phyloP scores from a whole-genome alignment of 2,888 invertebrate genomes.

The Tachina grossa region DNA sequence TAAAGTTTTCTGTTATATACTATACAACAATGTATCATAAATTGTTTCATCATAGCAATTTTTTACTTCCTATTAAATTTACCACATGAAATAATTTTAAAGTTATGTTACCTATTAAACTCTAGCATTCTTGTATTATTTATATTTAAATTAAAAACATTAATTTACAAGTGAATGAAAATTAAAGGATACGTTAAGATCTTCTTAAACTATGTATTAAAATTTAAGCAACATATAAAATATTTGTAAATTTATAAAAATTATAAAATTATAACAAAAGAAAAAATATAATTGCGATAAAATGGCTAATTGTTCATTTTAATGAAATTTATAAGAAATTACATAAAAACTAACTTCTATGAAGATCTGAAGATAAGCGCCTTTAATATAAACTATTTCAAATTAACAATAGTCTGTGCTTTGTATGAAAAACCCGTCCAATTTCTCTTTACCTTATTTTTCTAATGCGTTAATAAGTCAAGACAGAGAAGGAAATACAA shows the following conservation, averaged over 20 bases:
- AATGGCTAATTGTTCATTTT: constrained; percentile 27
- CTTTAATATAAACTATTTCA: too few species aligned
- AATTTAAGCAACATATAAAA: constrained; percentile 27
- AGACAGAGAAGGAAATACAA: too few species aligned
- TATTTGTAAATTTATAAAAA: constrained; percentile 48
- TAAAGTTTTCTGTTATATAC: neutral
- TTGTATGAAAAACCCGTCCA: too few species aligned
- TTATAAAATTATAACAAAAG: constrained; percentile 16
- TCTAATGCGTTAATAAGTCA: too few species aligned
- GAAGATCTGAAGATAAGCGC: neutral
- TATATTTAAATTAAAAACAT: constrained; percentile 35
- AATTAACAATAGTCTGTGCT: too few species aligned
- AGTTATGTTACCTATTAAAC: constrained; percentile 65
- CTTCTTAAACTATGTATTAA: neutral
- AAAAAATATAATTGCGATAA: constrained; percentile 25
- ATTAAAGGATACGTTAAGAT: constrained; percentile 22
- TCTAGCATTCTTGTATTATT: constrained; percentile 51
- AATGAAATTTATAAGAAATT: constrained; percentile 14
- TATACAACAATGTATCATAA: neutral
- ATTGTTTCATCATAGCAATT: constrained; percentile 15
- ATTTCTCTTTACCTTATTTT: too few species aligned
- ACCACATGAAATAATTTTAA: constrained; percentile 31
- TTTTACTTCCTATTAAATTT: constrained; percentile 52
- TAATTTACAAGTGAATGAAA: constrained; percentile 18
- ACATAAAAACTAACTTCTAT: neutral